Conservation (phyloP, 1,140 invertebrate genomes). For the Ladona fulva region DNA sequence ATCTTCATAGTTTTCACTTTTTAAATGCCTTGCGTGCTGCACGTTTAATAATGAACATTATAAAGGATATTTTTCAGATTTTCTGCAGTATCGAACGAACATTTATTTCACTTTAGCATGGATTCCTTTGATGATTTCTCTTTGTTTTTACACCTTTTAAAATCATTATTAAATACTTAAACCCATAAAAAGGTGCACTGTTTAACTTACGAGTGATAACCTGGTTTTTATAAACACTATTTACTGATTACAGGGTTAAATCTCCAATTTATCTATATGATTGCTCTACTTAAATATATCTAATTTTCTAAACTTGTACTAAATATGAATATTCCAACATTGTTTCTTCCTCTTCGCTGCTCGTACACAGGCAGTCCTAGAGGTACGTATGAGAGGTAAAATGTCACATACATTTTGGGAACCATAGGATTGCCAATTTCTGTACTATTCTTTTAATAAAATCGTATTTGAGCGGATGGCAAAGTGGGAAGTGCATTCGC, state of each 20-base stretch:
- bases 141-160: not conserved
- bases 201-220: too few relatives aligned
- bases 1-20: not conserved
- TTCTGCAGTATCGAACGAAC: not conserved
- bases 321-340: constrained; percentile 20
- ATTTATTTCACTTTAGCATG: not conserved
- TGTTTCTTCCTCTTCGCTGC: constrained; percentile 31
- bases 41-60: not conserved
- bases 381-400: constrained; percentile 34
- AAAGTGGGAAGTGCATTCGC: too few relatives aligned
- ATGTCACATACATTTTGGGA: too few relatives aligned
- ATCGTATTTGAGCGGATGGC: too few relatives aligned
- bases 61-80: not conserved
- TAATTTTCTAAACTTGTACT: not conserved
- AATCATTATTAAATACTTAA: too few relatives aligned
- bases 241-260: too few relatives aligned
- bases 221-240: too few relatives aligned
- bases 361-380: constrained; percentile 37
- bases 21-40: not conserved
- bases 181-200: too few relatives aligned
- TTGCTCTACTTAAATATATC: too few relatives aligned
- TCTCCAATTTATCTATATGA: too few relatives aligned
- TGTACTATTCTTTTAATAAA: too few relatives aligned
- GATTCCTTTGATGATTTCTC: not conserved
- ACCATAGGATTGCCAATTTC: too few relatives aligned